These are phyloP conservation scores for Dryobotodes eremita DNA, from an alignment of 2,888 invertebrate genomes.

Conservation along the genomic window DNA sequence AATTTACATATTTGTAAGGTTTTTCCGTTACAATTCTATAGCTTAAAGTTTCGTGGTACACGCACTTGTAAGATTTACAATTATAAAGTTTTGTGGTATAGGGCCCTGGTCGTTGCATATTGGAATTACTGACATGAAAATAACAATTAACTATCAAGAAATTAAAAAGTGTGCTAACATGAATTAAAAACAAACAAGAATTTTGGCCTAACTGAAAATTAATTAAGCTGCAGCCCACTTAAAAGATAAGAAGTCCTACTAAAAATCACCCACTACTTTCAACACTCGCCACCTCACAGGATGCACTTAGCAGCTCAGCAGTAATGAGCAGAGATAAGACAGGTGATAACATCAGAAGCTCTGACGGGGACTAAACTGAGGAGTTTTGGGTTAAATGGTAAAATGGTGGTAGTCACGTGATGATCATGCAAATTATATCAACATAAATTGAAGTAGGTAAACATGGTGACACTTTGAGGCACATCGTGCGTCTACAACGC, in stretches of 20 bases:
- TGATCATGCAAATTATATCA: not conserved
- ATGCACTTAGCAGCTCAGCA: slow-evolving; percentile 26
- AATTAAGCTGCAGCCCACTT: slow-evolving; percentile 2
- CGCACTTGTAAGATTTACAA: no score
- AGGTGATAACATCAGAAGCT: slow-evolving; percentile 37
- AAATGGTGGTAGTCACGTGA: slow-evolving; percentile 4
- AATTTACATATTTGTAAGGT: no score
- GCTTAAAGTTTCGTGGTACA: no score
- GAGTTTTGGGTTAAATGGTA: slow-evolving; percentile 2
- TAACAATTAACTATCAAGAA: not conserved
- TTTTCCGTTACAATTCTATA: no score
- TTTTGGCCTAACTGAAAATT: not conserved
- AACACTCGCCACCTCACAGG: slow-evolving; percentile 35
- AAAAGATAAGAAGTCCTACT: slow-evolving; percentile 6
- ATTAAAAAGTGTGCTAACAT: no score
- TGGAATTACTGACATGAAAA: not conserved
- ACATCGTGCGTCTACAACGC: no score
- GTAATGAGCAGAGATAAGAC: slow-evolving; percentile 49
- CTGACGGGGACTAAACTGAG: slow-evolving; percentile 20
- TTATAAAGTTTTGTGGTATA: no score
- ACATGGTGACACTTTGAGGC: not conserved
- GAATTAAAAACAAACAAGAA: not conserved
- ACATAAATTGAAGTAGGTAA: not conserved
- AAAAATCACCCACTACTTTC: slow-evolving; percentile 21
- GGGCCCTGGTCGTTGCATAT: no score